Evolutionary conservation across 2,888 invertebrate species (phyloP).

Genomic region (Eilema griseolum): DNA sequence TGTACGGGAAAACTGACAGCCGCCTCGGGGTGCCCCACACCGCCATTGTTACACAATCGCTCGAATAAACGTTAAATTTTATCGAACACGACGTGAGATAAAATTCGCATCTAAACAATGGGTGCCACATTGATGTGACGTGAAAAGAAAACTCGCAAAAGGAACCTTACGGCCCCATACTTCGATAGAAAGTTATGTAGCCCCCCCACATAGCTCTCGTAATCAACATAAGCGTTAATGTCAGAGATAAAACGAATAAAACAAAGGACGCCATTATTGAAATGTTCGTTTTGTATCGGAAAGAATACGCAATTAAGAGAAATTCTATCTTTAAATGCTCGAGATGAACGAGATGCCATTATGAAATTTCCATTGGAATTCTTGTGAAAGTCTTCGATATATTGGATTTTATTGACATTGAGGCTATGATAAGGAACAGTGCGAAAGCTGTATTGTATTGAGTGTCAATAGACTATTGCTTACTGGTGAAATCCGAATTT

Average conservation of each 20-base stretch:
- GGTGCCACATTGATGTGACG: conserved; percentile 49
- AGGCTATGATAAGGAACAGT: not conserved
- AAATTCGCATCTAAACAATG: conserved; percentile 56
- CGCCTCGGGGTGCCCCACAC: conserved; percentile 36
- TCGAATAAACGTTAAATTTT: conserved; percentile 55
- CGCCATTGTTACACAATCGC: conserved; percentile 39
- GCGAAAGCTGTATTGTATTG: not conserved
- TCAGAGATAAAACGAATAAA: conserved; percentile 28
- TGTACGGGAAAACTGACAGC: conserved; percentile 52
- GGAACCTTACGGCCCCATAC: conserved; percentile 9
- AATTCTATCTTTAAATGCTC: conserved; percentile 39
- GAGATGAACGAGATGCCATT: conserved; percentile 31
- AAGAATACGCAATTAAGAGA: conserved; percentile 48
- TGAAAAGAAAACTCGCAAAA: conserved; percentile 47
- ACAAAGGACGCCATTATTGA: conserved; percentile 46
- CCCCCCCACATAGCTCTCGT: not conserved
- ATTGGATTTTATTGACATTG: conserved; percentile 10
- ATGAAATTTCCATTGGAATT: conserved; percentile 43
- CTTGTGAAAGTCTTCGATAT: conserved; percentile 10
- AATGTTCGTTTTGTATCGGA: conserved; percentile 42
- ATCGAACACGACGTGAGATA: conserved; percentile 55
- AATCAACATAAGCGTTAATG: not conserved
- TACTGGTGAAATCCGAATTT: not conserved
- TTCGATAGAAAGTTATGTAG: not conserved
- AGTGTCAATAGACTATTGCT: not conserved